A percentile compares a stretch with the other conserved stretches of the same genome.
Evolutionary conservation across 2,888 invertebrate species (phyloP).

Genomic region (Pantelozetes paolii): DNA sequence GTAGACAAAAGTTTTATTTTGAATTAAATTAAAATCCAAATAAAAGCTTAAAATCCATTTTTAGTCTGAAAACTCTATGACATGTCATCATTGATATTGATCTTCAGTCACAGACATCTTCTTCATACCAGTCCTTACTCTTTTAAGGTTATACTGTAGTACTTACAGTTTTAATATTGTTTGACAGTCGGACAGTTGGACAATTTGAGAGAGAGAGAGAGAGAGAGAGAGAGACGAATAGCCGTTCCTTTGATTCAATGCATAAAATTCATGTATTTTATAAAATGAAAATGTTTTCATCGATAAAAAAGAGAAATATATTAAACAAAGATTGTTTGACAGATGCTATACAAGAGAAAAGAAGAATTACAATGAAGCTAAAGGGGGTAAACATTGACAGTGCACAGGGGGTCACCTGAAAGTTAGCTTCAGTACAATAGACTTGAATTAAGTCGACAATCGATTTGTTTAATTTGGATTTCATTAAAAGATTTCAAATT

Average conservation of each 20-base stretch:
- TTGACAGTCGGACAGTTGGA: background rate
- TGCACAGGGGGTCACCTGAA: too few species aligned
- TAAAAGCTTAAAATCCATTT: too few species aligned
- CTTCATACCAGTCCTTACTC: background rate
- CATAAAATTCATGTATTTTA: background rate
- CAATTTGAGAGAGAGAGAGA: too few species aligned
- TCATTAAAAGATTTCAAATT: too few species aligned
- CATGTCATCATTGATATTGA: too few species aligned
- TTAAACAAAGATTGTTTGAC: background rate
- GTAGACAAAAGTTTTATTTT: too few species aligned
- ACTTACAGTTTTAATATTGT: slow-evolving; percentile 2
- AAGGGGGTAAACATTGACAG: too few species aligned
- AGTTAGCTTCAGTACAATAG: too few species aligned
- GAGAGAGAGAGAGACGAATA: background rate
- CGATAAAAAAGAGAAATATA: background rate
- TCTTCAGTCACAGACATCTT: background rate
- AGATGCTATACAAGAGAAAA: background rate
- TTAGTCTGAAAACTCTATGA: too few species aligned
- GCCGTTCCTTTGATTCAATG: background rate
- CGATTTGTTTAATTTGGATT: too few species aligned
- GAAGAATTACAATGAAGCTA: background rate
- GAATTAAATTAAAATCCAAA: too few species aligned
- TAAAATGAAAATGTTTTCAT: background rate
- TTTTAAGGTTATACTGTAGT: background rate
- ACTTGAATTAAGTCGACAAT: too few species aligned